Conservation (phyloP, 2,113 vertebrate species). For the Onychorhynchus coronatus region DNA sequence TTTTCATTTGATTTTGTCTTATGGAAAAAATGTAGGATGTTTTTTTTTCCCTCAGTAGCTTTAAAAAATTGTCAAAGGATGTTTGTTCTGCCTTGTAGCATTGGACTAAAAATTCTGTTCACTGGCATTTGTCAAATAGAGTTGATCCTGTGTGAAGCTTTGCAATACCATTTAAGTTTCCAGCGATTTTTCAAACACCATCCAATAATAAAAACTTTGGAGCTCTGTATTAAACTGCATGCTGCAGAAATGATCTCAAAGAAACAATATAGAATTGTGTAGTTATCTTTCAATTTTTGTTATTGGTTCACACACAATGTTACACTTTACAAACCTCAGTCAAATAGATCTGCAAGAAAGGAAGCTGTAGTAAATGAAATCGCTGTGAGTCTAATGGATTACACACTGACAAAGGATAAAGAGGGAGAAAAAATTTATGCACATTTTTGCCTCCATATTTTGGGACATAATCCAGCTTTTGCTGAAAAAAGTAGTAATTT, state of each 20-base stretch:
- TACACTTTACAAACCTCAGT: background rate
- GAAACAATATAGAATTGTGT: background rate
- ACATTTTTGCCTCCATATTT: background rate
- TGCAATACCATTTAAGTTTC: background rate
- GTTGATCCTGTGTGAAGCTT: background rate
- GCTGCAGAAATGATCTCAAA: background rate
- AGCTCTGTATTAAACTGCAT: background rate
- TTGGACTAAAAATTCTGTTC: background rate
- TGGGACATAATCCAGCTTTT: background rate
- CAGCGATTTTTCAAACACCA: background rate
- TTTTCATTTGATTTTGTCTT: background rate
- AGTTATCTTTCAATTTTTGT: background rate
- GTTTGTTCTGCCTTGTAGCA: background rate
- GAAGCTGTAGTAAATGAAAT: background rate
- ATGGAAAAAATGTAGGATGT: background rate
- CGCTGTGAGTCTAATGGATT: background rate
- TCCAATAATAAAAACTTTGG: background rate
- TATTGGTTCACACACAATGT: background rate
- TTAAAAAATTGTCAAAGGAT: background rate
- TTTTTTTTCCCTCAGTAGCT: background rate
- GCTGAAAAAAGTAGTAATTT: background rate
- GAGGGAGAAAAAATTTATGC: background rate
- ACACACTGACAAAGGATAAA: background rate
- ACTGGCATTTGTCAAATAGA: background rate
- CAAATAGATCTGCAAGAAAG: background rate